Base-by-base conservation (phyloP, 2,113 vertebrate genomes). In the Anarrhichthys ocellatus region DNA sequence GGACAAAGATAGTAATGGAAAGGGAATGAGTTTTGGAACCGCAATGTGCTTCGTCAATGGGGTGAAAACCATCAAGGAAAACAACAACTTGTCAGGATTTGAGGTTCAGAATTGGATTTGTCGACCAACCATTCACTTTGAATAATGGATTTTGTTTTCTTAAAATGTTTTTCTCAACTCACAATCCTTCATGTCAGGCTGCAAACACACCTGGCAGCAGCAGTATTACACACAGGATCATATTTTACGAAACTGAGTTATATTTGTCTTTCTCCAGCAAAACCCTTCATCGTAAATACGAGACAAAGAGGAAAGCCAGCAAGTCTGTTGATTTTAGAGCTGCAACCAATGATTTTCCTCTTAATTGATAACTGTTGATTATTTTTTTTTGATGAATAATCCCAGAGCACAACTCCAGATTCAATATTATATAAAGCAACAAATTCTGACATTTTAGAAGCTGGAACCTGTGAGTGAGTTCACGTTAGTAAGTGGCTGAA, bases 21-120 rank as follows among this genome's bases (percentile, higher is more conserved):
- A 65, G 18, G 36, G 46, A 66, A 59, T 65, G 9, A 27, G 48
- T 67, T 79, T 69, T 52, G 15, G 7, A 42, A 13, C 27, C 58
- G 34, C 5, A 48, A 0, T 76, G 63, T 11, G 15, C 64, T 61
- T 61, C 2, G 9, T 61, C 32, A 63, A 22, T n/a, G 4, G 32
- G 5, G 1, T 17, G 59, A 76, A 80, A 75, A 56, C 3, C 29
- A 56, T 56, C 5, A 17, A 46, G 4, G 38, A 56, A 52, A 69
- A 38, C 20, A 66, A 58, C 18, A 77, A 11, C 42, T 59, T 38
- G 29, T 68, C 8, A 36, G 29, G 63, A 40, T 32, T 59, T 68
- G 22, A 81, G n/a, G 15, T 27, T 38, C 38, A 58, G 63, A 68
- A 40, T 29, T 52, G 32, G 9, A 32, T 72, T 42, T 78, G 40